Evolutionary conservation across 2,113 vertebrate genomes (phyloP), one percentile per base, ranked within the genome.

Genomic region (Scortum barcoo): DNA sequence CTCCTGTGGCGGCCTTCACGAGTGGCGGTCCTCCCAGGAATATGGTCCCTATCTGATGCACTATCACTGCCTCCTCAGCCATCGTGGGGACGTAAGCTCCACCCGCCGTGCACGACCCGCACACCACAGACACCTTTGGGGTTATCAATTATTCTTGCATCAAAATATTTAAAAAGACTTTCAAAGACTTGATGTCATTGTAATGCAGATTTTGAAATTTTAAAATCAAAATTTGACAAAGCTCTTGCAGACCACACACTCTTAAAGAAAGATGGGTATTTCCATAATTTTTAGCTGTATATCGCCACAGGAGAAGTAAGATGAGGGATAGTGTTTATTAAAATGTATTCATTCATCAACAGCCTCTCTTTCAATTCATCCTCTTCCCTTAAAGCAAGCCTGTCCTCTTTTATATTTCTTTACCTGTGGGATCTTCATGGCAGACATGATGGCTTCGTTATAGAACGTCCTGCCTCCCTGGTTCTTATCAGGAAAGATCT

Each of bases 1-100:
- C 96, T 36, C 97, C 96, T 0, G 96, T 97, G 26, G 97, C 97
- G 65, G 97, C 96, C 91, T 96, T 97, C n/a, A 98, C 96, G 19
- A 98, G 94, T 0, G 97, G 96, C 0, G 97, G 96, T 6, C 96
- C 97, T 2, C 91, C 97, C n/a, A 98, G 93, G 90, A 97, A 97
- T 44, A 97, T 89, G 0, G 95, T 96, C n/a, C 96, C 96, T 19
- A 96, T 97, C n/a, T 85, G 85, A 66, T 97, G 95, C 44, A 97
- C 90, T 71, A 97, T 98, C 68, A 97, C 95, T 0, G 94, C 6
- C 82, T 97, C 97, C 57, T 97, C 96, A 0, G 96, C 94, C 96
- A 97, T 97, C 4, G 95, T 96, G 42, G 96, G 97, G 44, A 96
- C 75, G 2, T 97, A 97, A 57, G 96, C 96, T 48, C 96, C 96